phyloP scores from a whole-genome alignment of 2,797 vertebrate genomes.

The Phoebastria nigripes region DNA sequence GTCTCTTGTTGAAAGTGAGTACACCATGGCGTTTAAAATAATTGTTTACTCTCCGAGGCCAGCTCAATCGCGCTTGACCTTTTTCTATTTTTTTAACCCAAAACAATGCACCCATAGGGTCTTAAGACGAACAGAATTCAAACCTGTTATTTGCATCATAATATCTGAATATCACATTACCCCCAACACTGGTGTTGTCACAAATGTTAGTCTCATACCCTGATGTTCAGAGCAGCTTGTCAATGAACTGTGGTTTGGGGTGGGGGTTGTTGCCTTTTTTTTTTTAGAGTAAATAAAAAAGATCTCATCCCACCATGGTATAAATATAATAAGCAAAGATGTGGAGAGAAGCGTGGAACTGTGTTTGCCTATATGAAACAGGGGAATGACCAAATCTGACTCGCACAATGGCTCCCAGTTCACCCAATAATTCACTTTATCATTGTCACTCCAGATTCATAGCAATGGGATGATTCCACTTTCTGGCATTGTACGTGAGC shows the following conservation, averaged over 20 bases:
- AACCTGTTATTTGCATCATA: not conserved
- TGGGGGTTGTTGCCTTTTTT: not conserved
- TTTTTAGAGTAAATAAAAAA: not conserved
- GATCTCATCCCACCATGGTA: not conserved
- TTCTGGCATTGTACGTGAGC: not conserved
- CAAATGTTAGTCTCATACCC: not conserved
- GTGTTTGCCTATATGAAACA: not conserved
- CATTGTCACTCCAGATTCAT: not conserved
- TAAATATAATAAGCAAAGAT: not conserved
- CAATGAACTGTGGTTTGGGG: not conserved
- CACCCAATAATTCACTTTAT: not conserved
- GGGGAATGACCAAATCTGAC: not conserved
- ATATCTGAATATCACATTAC: not conserved
- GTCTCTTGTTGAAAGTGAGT: not conserved
- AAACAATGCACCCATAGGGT: not conserved
- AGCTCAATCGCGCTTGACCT: constrained; percentile 50
- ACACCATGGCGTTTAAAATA: not conserved
- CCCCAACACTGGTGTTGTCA: not conserved
- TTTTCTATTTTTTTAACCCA: constrained; percentile 44
- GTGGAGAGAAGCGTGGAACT: not conserved
- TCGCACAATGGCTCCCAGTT: not conserved
- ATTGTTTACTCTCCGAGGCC: constrained; percentile 56
- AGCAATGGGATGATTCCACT: not conserved
- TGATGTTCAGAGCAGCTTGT: not conserved
- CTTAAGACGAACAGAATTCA: constrained; percentile 25